Conservation (phyloP, 2,113 vertebrate genomes). For the Anarhynchus alexandrinus region DNA sequence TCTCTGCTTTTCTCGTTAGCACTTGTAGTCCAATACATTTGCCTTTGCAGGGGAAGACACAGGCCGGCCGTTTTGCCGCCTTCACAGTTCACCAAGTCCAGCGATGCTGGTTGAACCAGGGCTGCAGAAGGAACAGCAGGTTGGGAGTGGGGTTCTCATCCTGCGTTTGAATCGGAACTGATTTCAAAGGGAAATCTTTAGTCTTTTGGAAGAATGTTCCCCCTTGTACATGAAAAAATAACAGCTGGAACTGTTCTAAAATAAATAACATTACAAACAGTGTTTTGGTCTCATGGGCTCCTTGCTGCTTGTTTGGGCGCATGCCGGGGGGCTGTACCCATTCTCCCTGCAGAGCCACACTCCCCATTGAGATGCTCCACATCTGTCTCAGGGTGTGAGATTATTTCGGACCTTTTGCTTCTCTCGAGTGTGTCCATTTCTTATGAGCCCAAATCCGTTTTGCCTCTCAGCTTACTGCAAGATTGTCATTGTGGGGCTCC, state of each 20-base stretch:
- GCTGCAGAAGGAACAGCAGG: neutral
- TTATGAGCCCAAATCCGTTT: neutral
- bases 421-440: neutral
- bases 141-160: neutral
- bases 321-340: neutral
- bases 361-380: neutral
- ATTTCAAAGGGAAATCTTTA: neutral
- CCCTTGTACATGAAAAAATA: neutral
- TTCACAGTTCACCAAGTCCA: neutral
- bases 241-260: neutral
- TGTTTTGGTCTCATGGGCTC: neutral
- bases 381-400: neutral
- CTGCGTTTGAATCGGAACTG: neutral
- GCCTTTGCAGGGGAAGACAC: neutral
- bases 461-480: neutral
- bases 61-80: too few relatives aligned
- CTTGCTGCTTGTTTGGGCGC: neutral
- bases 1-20: neutral
- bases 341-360: neutral
- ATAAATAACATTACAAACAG: neutral
- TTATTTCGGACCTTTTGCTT: neutral
- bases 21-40: neutral
- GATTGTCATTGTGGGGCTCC: neutral
- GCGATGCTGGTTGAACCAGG: neutral
- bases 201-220: neutral